Base-by-base conservation (phyloP, 2,888 invertebrate genomes). In the Mechanitis mazaeus region DNA sequence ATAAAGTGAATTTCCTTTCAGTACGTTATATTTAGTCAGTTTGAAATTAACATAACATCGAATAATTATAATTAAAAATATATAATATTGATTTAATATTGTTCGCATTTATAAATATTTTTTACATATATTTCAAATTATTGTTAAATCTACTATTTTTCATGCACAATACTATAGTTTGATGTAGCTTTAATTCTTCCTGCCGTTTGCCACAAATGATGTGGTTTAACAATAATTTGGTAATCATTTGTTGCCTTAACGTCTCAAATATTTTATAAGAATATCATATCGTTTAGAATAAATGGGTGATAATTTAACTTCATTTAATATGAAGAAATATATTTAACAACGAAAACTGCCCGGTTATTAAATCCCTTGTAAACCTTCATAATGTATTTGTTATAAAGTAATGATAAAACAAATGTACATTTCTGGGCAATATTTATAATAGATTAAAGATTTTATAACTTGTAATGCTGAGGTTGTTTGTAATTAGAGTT, bases 211-310 rank as follows among this genome's bases (percentile, higher is more conserved):
- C 35, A 12, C 12, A 3, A 35, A 45, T 11, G 11, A 3, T 78
- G 75, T 75, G 75, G 72, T 70, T 76, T 69, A 77, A 76, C 76
- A 75, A 76, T 75, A 73, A 69, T 68, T 68, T 58, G 63, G 63
- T 64, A 54, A 75, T 72, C 63, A 71, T 78, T 73, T 79, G 81
- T 83, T 85, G 84, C 85, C 84, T 86, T 86, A 81, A 74, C 73
- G 71, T 77, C 78, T 81, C 73, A 77, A 77, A 77, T 77, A 56
- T 69, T 59, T 55, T 64, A 65, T 35, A 35, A 35, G 35, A 35
- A 35, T 35, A 35, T 35, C 35, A 35, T 35, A 35, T 35, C 35
- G 35, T 35, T 35, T 35, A 35, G 35, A 35, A 2, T 35, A 35
- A 6, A 35, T 2, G 35, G 35, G 35, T 5, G 35, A 35, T 2